Evolutionary conservation across 2,888 invertebrate genomes (phyloP), one percentile per base, ranked within the genome.

Genomic region (Plemyria rubiginata): DNA sequence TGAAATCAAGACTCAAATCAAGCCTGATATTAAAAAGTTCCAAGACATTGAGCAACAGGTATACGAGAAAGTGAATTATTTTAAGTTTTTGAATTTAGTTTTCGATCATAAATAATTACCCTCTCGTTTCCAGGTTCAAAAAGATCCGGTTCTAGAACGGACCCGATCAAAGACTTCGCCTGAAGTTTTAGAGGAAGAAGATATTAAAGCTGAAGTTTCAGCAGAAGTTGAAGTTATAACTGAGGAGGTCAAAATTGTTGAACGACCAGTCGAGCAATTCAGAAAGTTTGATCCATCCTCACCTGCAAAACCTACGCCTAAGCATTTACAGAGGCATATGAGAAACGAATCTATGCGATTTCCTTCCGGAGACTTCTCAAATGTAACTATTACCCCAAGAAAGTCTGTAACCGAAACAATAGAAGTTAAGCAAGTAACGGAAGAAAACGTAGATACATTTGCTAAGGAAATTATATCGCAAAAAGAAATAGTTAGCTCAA

Each of bases 1-100:
- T 60, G 94, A 95, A 83, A 95, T 95, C 38, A 95, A 94, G 78
- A 94, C 95, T 53, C 96, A 96, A 88, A 96, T 93, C 8, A 93
- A 92, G 79, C 93, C 93, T 0, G 93, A 93, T 29, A 93, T 93
- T 3, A 93, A 92, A 64, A 93, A 93, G 72, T 93, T 93, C 73
- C 93, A 93, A 41, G 92, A 90, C 63, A 92, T 93, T 66, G 92
- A 92, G 68, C 91, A 91, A 77, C 91, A 92, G 79, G 91, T 90
- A 79, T 68, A 82, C 74, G 36, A 53, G 61, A 65, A 36, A 58
- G 59, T 52, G 49, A 54, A 64, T 62, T 65, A 51, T 55, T 60
- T 52, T 65, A 51, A 12, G 41, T 48, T 46, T 32, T 55, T 46
- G n/a, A 50, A 52, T 50, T 45, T 9, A 9, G 36, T 43, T 54